phyloP scores from a whole-genome alignment of 2,797 vertebrate genomes.

The Sebastiscus albofasciatus region DNA sequence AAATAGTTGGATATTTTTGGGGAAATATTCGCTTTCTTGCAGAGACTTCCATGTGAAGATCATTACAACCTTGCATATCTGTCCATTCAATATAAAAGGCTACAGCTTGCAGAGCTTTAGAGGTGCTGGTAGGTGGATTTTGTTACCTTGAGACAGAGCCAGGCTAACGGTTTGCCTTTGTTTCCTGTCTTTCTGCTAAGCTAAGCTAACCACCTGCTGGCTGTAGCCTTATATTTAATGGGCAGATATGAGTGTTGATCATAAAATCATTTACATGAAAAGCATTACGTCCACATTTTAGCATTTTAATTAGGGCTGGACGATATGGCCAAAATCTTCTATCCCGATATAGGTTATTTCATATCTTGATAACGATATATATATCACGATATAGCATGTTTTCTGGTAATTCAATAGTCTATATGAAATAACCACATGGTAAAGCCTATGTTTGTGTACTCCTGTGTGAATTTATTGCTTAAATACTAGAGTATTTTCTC shows the following conservation, averaged over 20 bases:
- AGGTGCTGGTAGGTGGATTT: not conserved
- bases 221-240: not conserved
- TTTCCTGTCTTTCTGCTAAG: not conserved
- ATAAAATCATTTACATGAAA: not conserved
- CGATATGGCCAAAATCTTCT: too few species aligned
- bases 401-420: too few species aligned
- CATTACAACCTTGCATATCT: not conserved
- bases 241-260: too few species aligned
- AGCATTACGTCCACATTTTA: not conserved
- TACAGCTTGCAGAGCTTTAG: not conserved
- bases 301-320: not conserved
- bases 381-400: too few species aligned
- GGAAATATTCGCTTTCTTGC: not conserved
- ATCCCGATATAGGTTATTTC: too few species aligned
- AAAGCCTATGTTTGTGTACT: too few species aligned
- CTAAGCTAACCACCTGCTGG: not conserved
- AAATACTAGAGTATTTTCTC: too few species aligned
- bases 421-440: too few species aligned
- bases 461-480: too few species aligned
- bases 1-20: not conserved
- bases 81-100: not conserved
- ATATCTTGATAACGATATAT: too few species aligned
- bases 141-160: not conserved
- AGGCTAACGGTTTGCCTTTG: not conserved
- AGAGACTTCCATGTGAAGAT: not conserved